A percentile compares a stretch with the other conserved stretches of the same genome.
Evolutionary conservation across 2,113 vertebrate species (phyloP).

Genomic region (Chloebia gouldiae): DNA sequence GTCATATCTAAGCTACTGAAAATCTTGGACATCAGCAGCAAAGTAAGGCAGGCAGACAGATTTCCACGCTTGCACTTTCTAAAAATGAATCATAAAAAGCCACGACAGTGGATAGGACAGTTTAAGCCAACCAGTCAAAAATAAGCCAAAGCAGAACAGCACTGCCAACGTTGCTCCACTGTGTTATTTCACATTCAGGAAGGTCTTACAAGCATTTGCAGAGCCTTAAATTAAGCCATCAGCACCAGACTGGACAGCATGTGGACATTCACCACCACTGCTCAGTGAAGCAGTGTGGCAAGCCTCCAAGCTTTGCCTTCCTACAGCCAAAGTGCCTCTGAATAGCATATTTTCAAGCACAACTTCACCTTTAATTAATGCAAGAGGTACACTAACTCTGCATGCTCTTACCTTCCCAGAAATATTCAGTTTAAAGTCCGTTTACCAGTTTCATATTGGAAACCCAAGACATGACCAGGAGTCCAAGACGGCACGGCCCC

Average conservation of each 20-base stretch:
- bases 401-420: neutral
- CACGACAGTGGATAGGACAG: neutral
- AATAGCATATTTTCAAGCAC: neutral
- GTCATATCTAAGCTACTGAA: slow-evolving; percentile 54
- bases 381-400: neutral
- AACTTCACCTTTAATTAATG: neutral
- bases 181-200: slow-evolving; percentile 12
- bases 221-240: slow-evolving; percentile 41
- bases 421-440: neutral
- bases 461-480: neutral
- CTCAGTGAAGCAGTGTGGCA: accelerated
- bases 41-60: slow-evolving; percentile 42
- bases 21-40: slow-evolving; percentile 12
- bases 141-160: slow-evolving; percentile 1
- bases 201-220: neutral
- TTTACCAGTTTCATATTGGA: neutral
- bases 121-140: slow-evolving; percentile 7
- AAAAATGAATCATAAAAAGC: slow-evolving; percentile 53
- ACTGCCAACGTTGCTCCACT: slow-evolving; percentile 23
- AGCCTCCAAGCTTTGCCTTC: neutral
- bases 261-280: neutral
- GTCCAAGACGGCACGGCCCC: accelerated
- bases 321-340: neutral
- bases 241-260: neutral
- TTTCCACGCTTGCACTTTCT: slow-evolving; percentile 27